Base-by-base conservation (phyloP, 2,113 vertebrate genomes). In the Typhlomys cinereus region DNA sequence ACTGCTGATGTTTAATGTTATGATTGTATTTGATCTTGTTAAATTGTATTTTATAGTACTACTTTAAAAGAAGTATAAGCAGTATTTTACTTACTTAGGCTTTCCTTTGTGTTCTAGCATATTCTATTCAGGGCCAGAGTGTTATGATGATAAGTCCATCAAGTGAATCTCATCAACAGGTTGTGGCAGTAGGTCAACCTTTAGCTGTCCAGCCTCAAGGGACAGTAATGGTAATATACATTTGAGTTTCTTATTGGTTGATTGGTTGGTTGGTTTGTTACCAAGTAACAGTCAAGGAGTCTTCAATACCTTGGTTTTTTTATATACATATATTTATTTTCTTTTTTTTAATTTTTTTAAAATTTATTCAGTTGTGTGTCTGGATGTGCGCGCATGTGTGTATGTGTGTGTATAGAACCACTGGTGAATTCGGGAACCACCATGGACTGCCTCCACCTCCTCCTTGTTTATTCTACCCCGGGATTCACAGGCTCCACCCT, bases 141-240 rank as follows among this genome's bases (percentile, higher is more conserved):
- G 99, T 99, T 85, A 99, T 99, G 98, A 99, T 99, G 97, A 99
- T 99, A 97, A 99, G 99, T 97, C 99, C 99, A 39, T 99, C 99
- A 76, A 99, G 99, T 80, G 99, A 99, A 66, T 99, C 99, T 95
- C 99, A 99, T 95, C 99, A 99, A 97, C 99, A 99, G 96, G 99
- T 99, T 96, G 99, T 99, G 93, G 99, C 99, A 70, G 99, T 99
- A 69, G 99, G 99, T 46, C 99, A 99, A 34, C 99, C 99, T 0
- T 98, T 99, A 85, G 98, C 98, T 50, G 98, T 99, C 44, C 99
- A 99, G 95, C 99, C 99, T 54, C 99, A 99, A 96, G 99, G 99
- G 95, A 99, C 99, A 41, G 99, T 99, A 79, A 99, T 99, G 99
- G 99, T 99, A 98, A 98, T 97, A 75, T 59, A 87, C 46, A 57